Conservation (phyloP, 2,797 vertebrate species). For the Hemibagrus guttatus region DNA sequence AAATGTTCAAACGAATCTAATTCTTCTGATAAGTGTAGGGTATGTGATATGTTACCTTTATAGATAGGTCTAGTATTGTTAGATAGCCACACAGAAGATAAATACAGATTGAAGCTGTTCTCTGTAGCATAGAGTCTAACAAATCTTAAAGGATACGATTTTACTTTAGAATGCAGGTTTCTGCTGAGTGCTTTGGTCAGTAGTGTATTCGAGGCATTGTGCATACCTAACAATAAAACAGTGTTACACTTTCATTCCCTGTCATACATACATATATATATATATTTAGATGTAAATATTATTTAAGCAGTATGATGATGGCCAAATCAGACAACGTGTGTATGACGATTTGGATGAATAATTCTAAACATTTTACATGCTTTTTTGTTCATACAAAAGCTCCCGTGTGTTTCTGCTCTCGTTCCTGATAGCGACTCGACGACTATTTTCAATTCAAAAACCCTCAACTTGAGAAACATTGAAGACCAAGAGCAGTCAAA, state of each 20-base stretch:
- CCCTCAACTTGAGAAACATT: constrained; percentile 47
- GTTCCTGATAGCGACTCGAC: constrained; percentile 30
- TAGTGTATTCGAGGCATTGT: constrained; percentile 61
- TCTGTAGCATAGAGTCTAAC: constrained; percentile 70
- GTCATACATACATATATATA: neutral
- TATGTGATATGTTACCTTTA: constrained; percentile 45
- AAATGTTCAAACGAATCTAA: neutral
- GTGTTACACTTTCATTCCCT: constrained; percentile 39
- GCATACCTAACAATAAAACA: constrained; percentile 56
- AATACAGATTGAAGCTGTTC: constrained; percentile 67
- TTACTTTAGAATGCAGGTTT: constrained; percentile 64
- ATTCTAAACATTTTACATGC: constrained; percentile 28
- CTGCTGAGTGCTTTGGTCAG: constrained; percentile 68
- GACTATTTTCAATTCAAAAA: constrained; percentile 49
- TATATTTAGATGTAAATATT: neutral
- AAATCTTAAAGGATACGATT: constrained; percentile 64
- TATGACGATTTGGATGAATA: constrained; percentile 14
- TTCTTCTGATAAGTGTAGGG: constrained; percentile 17
- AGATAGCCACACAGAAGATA: constrained; percentile 73
- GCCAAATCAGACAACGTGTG: constrained; percentile 11
- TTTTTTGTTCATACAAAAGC: constrained; percentile 37
- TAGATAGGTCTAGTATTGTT: constrained; percentile 63
- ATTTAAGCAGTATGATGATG: neutral
- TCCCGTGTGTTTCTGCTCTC: constrained; percentile 36
- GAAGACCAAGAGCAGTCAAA: constrained; percentile 44